These are phyloP conservation scores for Campaea margaritaria DNA, from an alignment of 2,888 invertebrate genomes.

Conservation along the genomic window DNA sequence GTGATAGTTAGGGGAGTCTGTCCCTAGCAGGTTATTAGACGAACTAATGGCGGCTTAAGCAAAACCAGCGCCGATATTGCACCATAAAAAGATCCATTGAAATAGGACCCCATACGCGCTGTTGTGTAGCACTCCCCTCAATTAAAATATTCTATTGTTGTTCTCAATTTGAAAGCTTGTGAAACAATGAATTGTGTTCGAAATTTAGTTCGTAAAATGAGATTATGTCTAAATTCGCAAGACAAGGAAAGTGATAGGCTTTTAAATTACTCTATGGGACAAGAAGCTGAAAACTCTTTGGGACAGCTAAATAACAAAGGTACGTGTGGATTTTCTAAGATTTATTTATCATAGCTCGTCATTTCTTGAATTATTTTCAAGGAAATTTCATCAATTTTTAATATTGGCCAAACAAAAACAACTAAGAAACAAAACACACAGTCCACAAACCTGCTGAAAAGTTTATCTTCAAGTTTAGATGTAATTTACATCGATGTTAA, in stretches of 20 bases:
- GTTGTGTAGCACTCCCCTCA: constrained; percentile 58
- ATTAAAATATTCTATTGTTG: constrained; percentile 71
- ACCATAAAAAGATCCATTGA: constrained; percentile 72
- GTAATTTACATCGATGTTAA: too few species aligned
- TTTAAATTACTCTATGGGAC: too few species aligned
- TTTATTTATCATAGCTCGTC: too few species aligned
- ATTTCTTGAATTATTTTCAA: too few species aligned
- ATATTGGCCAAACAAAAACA: too few species aligned
- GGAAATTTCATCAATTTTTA: too few species aligned
- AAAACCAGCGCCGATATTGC: constrained; percentile 70
- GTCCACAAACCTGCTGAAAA: too few species aligned
- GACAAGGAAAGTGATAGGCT: not conserved
- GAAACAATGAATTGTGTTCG: constrained; percentile 53
- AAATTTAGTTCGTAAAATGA: constrained; percentile 41
- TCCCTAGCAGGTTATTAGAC: constrained; percentile 69
- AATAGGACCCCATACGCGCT: constrained; percentile 59
- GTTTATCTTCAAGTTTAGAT: too few species aligned
- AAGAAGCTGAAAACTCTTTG: too few species aligned
- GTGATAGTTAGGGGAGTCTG: constrained; percentile 55
- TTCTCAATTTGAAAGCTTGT: constrained; percentile 51
- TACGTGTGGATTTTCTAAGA: too few species aligned
- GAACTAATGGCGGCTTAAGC: constrained; percentile 74
- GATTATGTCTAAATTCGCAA: constrained; percentile 10
- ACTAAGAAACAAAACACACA: too few species aligned
- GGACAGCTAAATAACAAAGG: too few species aligned